Conservation (phyloP, 2,888 invertebrate species). For the Aromia moschata region DNA sequence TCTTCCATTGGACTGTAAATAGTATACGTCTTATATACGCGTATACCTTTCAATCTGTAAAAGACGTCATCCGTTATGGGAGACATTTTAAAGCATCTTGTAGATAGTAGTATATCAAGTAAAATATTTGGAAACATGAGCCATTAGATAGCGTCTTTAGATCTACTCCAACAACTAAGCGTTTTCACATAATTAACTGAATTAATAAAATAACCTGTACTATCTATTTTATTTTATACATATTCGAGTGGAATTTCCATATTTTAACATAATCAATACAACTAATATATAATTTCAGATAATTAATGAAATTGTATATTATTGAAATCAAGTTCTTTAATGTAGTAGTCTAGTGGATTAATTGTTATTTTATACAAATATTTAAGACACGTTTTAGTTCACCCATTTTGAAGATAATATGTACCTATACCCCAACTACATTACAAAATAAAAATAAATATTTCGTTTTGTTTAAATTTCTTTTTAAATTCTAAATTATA, state of each 20-base stretch:
- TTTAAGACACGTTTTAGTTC: background rate
- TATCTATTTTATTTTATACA: background rate
- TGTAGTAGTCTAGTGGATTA: background rate
- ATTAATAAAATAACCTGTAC: background rate
- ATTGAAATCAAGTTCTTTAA: background rate
- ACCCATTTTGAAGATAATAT: too few relatives aligned
- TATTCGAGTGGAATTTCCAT: constrained; percentile 7
- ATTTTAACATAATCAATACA: background rate
- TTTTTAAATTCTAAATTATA: too few relatives aligned
- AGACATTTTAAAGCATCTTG: too few relatives aligned
- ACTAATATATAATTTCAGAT: constrained; percentile 8
- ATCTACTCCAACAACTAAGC: background rate
- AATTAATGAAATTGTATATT: constrained; percentile 10
- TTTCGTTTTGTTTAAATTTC: too few relatives aligned
- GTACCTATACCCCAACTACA: too few relatives aligned
- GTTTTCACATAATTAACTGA: constrained; percentile 9
- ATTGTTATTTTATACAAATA: constrained; percentile 1
- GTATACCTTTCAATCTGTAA: too few relatives aligned
- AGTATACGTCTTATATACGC: too few relatives aligned
- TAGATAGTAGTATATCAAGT: background rate
- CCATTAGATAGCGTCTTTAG: background rate
- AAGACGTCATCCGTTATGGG: too few relatives aligned
- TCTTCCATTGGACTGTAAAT: too few relatives aligned
- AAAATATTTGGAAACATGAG: background rate
- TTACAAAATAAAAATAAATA: too few relatives aligned